A percentile compares a stretch with the other conserved stretches of the same genome.
These are phyloP conservation scores for Peromyscus nudipes DNA, from an alignment of 2,797 vertebrate species.

Conservation along the genomic window DNA sequence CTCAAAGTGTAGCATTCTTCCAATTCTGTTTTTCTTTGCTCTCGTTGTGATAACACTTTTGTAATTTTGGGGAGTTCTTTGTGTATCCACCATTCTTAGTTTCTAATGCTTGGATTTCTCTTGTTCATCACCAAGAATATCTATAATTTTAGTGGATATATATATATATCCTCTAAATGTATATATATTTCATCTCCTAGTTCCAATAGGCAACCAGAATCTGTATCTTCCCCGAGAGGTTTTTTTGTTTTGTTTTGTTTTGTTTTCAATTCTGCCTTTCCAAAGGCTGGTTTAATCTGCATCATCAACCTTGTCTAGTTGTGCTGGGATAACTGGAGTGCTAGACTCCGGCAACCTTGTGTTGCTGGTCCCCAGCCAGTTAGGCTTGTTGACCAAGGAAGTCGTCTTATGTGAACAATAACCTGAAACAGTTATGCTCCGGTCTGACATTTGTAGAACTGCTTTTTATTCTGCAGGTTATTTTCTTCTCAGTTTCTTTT, in stretches of 20 bases:
- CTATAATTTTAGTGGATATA: no score
- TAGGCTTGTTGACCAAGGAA: not conserved
- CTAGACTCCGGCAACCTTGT: no score
- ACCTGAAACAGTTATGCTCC: not conserved
- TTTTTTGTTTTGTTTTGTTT: not conserved
- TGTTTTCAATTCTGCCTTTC: not conserved
- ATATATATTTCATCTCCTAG: not conserved
- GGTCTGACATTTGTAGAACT: constrained; percentile 38
- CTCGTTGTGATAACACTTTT: not conserved
- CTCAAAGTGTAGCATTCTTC: not conserved
- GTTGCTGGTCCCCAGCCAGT: not conserved
- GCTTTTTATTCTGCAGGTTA: constrained; percentile 39
- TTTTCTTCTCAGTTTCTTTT: constrained; percentile 53
- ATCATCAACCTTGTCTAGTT: not conserved
- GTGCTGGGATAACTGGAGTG: not conserved
- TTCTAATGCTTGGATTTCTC: not conserved
- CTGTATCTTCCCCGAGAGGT: not conserved
- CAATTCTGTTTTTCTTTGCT: not conserved
- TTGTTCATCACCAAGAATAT: no score
- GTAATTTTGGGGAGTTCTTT: not conserved
- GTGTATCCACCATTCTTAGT: not conserved
- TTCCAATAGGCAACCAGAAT: not conserved
- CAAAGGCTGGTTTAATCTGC: not conserved
- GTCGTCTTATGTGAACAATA: constrained; percentile 6
- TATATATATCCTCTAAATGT: no score